A percentile compares a stretch with the other conserved stretches of the same genome.
Evolutionary conservation across 2,113 vertebrate species (phyloP).

Genomic region (Equus quagga): DNA sequence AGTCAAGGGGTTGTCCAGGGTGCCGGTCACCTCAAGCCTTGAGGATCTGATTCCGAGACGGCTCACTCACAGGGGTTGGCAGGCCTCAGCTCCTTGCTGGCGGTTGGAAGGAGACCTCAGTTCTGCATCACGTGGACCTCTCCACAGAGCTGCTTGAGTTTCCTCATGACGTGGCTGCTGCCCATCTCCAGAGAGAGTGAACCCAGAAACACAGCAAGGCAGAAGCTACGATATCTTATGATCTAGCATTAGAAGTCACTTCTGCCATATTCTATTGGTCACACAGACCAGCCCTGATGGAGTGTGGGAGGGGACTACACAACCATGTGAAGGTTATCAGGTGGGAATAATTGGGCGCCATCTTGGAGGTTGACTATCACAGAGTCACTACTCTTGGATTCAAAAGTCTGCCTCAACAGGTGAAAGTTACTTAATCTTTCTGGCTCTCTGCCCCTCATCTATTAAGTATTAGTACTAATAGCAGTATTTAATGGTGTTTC

Average conservation of each 20-base stretch:
- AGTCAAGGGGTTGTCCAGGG: neutral
- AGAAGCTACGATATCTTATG: neutral
- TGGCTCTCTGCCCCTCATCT: neutral
- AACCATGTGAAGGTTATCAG: accelerated
- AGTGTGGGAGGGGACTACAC: neutral
- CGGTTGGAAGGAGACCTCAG: neutral
- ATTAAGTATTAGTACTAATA: neutral
- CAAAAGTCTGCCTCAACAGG: neutral
- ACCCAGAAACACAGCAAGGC: neutral
- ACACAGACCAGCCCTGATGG: neutral
- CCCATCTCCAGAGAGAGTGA: neutral
- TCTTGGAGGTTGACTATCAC: neutral
- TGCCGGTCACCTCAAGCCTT: neutral
- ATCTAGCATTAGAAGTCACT: no score
- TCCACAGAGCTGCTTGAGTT: neutral
- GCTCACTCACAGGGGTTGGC: neutral
- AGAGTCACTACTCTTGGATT: neutral
- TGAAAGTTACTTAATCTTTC: neutral
- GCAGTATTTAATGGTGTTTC: neutral
- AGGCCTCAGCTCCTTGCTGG: neutral
- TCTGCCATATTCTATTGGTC: neutral
- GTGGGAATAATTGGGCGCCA: neutral
- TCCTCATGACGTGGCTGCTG: neutral
- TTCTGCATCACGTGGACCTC: accelerated
- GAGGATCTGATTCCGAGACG: neutral